These are phyloP conservation scores for Leptoteleia sp. DNA, from an alignment of 1,140 invertebrate species.

Conservation along the genomic window DNA sequence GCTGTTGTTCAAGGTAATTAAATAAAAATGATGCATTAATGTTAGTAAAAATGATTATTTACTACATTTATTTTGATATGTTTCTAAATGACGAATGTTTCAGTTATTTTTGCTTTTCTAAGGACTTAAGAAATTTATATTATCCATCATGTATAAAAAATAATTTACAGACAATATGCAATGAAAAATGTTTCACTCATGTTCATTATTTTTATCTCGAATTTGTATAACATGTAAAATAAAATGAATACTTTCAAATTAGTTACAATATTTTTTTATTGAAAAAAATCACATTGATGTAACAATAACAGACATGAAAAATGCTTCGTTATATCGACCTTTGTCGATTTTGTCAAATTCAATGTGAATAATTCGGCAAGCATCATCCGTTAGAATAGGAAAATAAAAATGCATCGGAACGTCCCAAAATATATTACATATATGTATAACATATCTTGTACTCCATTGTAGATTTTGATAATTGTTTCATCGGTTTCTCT, in stretches of 20 bases:
- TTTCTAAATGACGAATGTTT: too few relatives aligned
- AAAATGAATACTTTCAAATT: slow-evolving; percentile 11
- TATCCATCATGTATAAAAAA: too few relatives aligned
- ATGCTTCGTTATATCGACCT: slow-evolving; percentile 43
- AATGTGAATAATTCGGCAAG: slow-evolving; percentile 39
- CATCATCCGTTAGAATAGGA: slow-evolving; percentile 42
- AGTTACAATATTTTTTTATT: slow-evolving; percentile 72
- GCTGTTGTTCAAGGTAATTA: too few relatives aligned
- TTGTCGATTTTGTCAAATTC: slow-evolving; percentile 60
- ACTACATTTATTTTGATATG: too few relatives aligned
- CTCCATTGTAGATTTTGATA: slow-evolving; percentile 63
- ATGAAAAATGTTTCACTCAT: too few relatives aligned
- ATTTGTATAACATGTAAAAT: background rate
- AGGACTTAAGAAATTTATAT: too few relatives aligned
- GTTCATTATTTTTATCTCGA: too few relatives aligned
- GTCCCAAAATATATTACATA: slow-evolving; percentile 73
- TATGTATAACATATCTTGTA: slow-evolving; percentile 58
- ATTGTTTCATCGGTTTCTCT: slow-evolving; percentile 35
- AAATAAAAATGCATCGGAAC: slow-evolving; percentile 67
- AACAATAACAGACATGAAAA: slow-evolving; percentile 68
- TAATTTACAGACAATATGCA: too few relatives aligned
- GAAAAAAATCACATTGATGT: slow-evolving; percentile 72
- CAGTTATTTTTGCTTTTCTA: too few relatives aligned
- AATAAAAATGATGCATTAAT: too few relatives aligned
- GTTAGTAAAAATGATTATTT: too few relatives aligned